Base-by-base conservation (phyloP, 2,888 invertebrate genomes). In the Calameuta filiformis region DNA sequence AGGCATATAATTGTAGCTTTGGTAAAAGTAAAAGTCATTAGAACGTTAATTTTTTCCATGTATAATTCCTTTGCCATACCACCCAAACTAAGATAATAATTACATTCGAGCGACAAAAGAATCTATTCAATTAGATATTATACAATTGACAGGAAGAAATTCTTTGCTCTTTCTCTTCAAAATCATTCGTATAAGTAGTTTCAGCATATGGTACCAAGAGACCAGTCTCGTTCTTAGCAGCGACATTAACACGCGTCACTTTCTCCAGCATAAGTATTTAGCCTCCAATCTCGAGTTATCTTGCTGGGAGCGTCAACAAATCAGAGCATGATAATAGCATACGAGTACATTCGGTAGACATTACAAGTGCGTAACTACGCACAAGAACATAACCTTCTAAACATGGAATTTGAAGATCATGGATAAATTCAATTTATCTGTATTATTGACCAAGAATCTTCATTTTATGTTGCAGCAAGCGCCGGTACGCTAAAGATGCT, bases 401-500 rank as follows among this genome's bases (percentile, higher is more conserved):
- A 23, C 56, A 23, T 56, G 9, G 56, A 56, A 56, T 23, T 56
- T 9, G 23, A 56, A 56, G 15, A 23, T 56, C 23, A 23, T 56
- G 56, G 1, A 56, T 2, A 15, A 56, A 23, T 9, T 56, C 23
- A 56, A 56, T 23, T 56, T 23, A 56, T 56, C 56, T 23, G 56
- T 56, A 23, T 56, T 56, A 23, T 56, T 56, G 23, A 56, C 9
- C 9, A 23, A 9, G 23, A 23, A 56, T 23, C 2, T 23, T 56
- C 56, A 9, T 23, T 56, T 87, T 87, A 88, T 90, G 80, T 93
- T 96, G 79, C 94, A 95, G 96, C 94, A 76, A 94, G 95, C 83
- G 96, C 96, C 1, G 95, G 95, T 78, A 95, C 94, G 75, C 92
- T 97, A 78, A 95, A 96, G 89, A 93, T 97, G 76, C 93, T 98